A percentile compares a stretch with the other conserved stretches of the same genome.
Evolutionary conservation across 2,113 vertebrate genomes (phyloP).

Genomic region (Lipophrys pholis): DNA sequence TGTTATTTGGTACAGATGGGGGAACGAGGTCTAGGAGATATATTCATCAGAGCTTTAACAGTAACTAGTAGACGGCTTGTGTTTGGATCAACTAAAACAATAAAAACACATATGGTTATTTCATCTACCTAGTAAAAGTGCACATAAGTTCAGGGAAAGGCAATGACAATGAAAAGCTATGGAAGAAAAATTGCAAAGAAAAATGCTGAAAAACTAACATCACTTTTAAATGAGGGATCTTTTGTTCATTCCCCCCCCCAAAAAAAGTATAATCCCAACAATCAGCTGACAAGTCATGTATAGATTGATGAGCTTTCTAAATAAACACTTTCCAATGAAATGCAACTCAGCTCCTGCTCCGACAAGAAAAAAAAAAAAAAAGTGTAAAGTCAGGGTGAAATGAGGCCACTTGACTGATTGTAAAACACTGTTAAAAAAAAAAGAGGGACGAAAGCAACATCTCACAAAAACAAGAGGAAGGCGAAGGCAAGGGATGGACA

Average conservation of each 20-base stretch:
- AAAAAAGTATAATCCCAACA: background rate
- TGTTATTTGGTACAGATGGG: constrained; percentile 3
- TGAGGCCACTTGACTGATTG: background rate
- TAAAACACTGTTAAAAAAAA: background rate
- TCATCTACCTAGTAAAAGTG: no score
- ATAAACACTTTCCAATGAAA: background rate
- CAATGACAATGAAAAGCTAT: background rate
- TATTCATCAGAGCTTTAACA: constrained; percentile 24
- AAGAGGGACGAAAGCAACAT: constrained; percentile 1
- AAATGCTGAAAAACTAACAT: background rate
- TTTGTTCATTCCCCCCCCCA: background rate
- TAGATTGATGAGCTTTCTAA: background rate
- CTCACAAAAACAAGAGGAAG: constrained; percentile 14
- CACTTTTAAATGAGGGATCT: background rate
- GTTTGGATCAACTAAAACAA: constrained; percentile 4
- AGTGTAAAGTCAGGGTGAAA: background rate
- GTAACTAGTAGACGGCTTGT: background rate
- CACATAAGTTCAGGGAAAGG: background rate
- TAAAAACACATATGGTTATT: background rate
- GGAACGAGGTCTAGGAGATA: constrained; percentile 7
- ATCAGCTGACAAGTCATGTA: background rate
- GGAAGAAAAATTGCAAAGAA: background rate
- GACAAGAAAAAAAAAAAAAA: background rate
- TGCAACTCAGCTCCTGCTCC: background rate
- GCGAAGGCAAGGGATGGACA: constrained; percentile 2